Evolutionary conservation across 2,797 vertebrate genomes (phyloP), one percentile per base, ranked within the genome.

Genomic region (Aythya fuligula): DNA sequence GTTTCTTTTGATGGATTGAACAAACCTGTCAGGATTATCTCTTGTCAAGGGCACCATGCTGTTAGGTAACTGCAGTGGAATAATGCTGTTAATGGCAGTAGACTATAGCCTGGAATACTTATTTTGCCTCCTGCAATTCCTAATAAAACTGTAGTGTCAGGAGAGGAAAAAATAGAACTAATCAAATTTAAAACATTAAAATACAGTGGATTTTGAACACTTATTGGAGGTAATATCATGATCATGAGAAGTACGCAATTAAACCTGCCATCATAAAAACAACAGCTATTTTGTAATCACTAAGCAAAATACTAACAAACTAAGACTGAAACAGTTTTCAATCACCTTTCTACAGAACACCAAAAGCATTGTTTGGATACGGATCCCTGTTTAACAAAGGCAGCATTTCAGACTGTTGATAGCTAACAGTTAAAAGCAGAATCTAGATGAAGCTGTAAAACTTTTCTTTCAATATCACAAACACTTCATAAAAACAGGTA

Each of bases 371-470:
- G 56, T 79, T 80, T 81, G 77, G 58, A 89, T 53, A 74, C 57
- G 86, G 32, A 92, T 67, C 84, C 54, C 34, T 83, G 64, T 85
- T 73, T 90, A 82, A 78, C 36, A 91, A 53, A 82, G 17, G 36
- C 49, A 69, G 14, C n/a, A 84, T 95, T 85, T 95, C 60, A 82
- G 58, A 41, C 20, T 73, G n/a, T 34, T 85, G 51, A 32, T 86
- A 93, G 75, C 45, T 93, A 95, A 91, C 30, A 91, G 83, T 82
- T 93, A 34, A 28, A 93, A 88, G 87, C 54, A 24, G 11, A 77
- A 87, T 57, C n/a, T 32, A 76, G 19, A 28, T 39, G 65, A 95
- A 96, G 34, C 64, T 71, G 65, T 88, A 91, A 90, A 90, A 11
- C n/a, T 71, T 57, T 15, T 64, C 47, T 88, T 95, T 47, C 66